phyloP scores from a whole-genome alignment of 2,113 vertebrate species.

The Pelusios castaneus region DNA sequence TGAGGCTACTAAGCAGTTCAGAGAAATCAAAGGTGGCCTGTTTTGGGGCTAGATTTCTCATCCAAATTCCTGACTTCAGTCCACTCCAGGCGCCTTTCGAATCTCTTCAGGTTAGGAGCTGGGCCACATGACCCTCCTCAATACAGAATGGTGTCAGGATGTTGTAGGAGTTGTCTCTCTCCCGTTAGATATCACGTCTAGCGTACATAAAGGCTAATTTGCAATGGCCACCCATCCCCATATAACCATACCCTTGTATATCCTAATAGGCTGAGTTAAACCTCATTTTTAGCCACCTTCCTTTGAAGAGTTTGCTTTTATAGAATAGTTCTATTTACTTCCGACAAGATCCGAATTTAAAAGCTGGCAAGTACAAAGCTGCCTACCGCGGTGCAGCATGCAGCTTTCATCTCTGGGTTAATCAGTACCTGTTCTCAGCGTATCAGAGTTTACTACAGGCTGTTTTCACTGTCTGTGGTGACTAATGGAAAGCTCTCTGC shows the following conservation, averaged over 20 bases:
- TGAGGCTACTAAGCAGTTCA: not conserved
- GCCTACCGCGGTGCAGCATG: not conserved
- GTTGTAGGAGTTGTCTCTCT: not conserved
- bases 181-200: not conserved
- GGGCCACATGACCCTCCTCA: not conserved
- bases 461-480: conserved; percentile 20
- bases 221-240: not conserved
- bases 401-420: conserved; percentile 21
- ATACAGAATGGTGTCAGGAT: not conserved
- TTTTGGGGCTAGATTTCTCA: not conserved
- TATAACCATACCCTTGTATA: not conserved
- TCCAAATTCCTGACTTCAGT: not conserved
- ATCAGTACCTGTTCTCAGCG: conserved; percentile 24
- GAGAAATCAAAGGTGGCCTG: not conserved
- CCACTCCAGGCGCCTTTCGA: not conserved
- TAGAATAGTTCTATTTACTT: not conserved
- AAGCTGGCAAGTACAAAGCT: not conserved
- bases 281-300: not conserved
- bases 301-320: not conserved
- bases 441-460: conserved; percentile 42
- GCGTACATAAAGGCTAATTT: not conserved
- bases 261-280: not conserved
- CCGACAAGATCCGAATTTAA: not conserved
- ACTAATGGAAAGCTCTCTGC: not conserved
- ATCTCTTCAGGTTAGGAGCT: not conserved